Evolutionary conservation across 2,797 vertebrate species (phyloP).

Genomic region (Ataeniobius toweri): DNA sequence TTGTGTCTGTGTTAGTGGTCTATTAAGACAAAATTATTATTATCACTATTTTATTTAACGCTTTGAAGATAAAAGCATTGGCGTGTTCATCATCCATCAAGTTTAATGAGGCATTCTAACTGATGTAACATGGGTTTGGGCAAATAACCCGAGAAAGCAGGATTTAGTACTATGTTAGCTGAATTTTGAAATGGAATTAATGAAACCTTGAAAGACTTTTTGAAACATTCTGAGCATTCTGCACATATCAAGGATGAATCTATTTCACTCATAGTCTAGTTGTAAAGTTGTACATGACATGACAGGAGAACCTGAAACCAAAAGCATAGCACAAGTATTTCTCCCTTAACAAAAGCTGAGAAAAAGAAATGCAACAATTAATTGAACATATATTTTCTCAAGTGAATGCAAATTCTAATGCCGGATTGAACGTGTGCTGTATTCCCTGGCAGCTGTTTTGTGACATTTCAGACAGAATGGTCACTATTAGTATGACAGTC

Average conservation of each 20-base stretch:
- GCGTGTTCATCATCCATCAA: neutral
- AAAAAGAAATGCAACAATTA: neutral
- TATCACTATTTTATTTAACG: neutral
- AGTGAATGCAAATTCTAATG: slow-evolving; percentile 45
- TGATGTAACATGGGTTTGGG: neutral
- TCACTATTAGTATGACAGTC: slow-evolving; percentile 43
- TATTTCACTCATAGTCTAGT: slow-evolving; percentile 1
- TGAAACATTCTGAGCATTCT: neutral
- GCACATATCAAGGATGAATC: neutral
- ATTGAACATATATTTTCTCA: neutral
- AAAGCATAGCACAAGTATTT: neutral
- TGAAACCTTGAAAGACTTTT: slow-evolving; percentile 7
- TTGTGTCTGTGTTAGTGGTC: neutral
- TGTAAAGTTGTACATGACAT: neutral
- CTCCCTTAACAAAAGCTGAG: neutral
- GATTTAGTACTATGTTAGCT: neutral
- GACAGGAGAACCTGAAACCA: neutral
- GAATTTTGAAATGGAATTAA: neutral
- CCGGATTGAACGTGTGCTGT: slow-evolving; percentile 51
- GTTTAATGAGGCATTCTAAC: neutral
- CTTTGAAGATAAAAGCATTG: neutral
- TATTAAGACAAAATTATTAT: neutral
- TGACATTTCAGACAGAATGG: slow-evolving; percentile 30
- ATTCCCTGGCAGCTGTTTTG: slow-evolving; percentile 56
- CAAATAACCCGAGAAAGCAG: neutral